Evolutionary conservation across 2,797 vertebrate species (phyloP).

Genomic region (Peromyscus attwateri): DNA sequence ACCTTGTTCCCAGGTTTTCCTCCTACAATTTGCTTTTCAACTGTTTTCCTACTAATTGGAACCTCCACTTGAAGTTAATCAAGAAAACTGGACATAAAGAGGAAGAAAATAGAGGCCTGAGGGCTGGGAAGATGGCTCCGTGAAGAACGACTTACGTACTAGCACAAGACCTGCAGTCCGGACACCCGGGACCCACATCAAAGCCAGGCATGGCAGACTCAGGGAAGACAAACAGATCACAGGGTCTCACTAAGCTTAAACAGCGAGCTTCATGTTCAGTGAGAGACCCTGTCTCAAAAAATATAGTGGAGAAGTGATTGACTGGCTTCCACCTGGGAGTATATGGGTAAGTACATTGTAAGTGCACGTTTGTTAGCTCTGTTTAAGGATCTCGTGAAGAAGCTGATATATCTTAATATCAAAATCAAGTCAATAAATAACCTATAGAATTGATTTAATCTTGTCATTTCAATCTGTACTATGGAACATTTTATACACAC

Average conservation of each 20-base stretch:
- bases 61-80: slow-evolving; percentile 20
- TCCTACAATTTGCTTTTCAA: slow-evolving; percentile 45
- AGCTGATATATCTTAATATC: neutral
- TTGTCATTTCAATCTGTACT: slow-evolving; percentile 8
- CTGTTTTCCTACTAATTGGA: neutral
- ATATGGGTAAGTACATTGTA: neutral
- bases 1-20: neutral
- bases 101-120: neutral
- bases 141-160: no score
- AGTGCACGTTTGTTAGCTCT: neutral
- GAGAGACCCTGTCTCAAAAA: neutral
- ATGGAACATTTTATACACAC: neutral
- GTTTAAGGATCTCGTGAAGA: slow-evolving; percentile 27
- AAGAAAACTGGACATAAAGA: slow-evolving; percentile 35
- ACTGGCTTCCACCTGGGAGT: neutral
- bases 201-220: neutral
- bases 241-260: neutral
- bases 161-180: neutral
- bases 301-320: neutral
- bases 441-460: slow-evolving; percentile 6
- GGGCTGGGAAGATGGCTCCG: neutral
- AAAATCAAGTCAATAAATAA: slow-evolving; percentile 62
- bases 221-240: neutral
- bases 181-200: neutral
- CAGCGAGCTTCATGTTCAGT: neutral